Percentiles rank a stretch among this genome's conserved stretches.
phyloP scores from a whole-genome alignment of 2,888 invertebrate genomes.

The Sinhomidia bicolor region DNA sequence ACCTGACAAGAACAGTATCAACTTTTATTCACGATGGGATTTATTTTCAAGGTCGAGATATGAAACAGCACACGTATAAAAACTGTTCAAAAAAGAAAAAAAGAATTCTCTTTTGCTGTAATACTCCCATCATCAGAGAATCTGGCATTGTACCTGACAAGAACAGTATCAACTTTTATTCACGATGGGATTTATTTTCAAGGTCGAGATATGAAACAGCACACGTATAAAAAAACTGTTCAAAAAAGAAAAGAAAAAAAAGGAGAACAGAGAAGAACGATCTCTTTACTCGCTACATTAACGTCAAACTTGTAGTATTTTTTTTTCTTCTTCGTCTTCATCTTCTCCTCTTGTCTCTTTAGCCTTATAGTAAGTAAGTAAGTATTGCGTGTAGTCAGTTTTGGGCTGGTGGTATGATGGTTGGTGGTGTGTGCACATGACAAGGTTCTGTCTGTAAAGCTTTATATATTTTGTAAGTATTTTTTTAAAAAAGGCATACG shows the following conservation, averaged over 20 bases:
- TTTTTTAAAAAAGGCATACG: too few species aligned
- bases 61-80: not conserved
- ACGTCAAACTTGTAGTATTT: not conserved
- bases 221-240: not conserved
- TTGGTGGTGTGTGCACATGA: not conserved
- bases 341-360: not conserved
- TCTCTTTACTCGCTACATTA: not conserved
- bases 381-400: too few species aligned
- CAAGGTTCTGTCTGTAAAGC: not conserved
- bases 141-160: constrained; percentile 25
- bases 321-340: too few species aligned
- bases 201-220: not conserved
- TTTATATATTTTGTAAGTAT: too few species aligned
- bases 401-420: not conserved
- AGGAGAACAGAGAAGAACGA: not conserved
- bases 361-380: too few species aligned
- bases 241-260: not conserved
- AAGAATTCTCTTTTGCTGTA: too few species aligned
- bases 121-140: too few species aligned
- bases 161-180: not conserved
- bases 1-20: constrained; percentile 22
- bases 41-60: constrained; percentile 25
- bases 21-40: not conserved
- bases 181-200: constrained; percentile 4
- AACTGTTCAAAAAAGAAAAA: not conserved